Evolutionary conservation across 2,113 vertebrate genomes (phyloP).

Genomic region (Saguinus midas): DNA sequence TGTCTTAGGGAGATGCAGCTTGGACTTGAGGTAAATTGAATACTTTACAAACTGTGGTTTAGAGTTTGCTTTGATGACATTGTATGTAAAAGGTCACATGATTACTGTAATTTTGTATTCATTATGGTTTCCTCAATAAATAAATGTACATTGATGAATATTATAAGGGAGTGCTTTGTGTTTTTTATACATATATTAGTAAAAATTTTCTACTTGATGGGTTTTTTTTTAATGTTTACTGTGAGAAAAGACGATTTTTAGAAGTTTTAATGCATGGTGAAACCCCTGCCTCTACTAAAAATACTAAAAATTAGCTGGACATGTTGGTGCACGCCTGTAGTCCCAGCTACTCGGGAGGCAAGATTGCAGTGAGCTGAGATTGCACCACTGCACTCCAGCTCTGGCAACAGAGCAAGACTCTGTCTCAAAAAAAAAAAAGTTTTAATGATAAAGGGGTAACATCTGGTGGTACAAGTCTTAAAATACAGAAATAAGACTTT

Average conservation of each 20-base stretch:
- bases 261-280: too few relatives aligned
- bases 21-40: constrained; percentile 95
- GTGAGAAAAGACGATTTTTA: neutral
- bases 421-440: neutral
- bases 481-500: constrained; percentile 8
- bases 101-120: constrained; percentile 85
- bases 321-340: too few relatives aligned
- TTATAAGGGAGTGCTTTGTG: constrained; percentile 72
- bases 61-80: constrained; percentile 84
- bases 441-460: neutral
- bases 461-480: neutral
- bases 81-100: constrained; percentile 85
- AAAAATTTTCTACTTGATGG: neutral
- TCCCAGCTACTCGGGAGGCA: too few relatives aligned
- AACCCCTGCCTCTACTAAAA: too few relatives aligned
- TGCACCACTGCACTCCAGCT: too few relatives aligned
- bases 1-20: constrained; percentile 94
- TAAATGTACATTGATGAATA: constrained; percentile 84
- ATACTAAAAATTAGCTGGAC: too few relatives aligned
- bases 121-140: constrained; percentile 83
- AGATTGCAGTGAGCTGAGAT: too few relatives aligned
- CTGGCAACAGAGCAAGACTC: too few relatives aligned
- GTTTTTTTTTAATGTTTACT: neutral
- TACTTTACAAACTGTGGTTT: constrained; percentile 88
- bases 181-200: constrained; percentile 57